These are phyloP conservation scores for Platerodrilus igneus DNA, from an alignment of 2,888 invertebrate genomes.

Conservation along the genomic window DNA sequence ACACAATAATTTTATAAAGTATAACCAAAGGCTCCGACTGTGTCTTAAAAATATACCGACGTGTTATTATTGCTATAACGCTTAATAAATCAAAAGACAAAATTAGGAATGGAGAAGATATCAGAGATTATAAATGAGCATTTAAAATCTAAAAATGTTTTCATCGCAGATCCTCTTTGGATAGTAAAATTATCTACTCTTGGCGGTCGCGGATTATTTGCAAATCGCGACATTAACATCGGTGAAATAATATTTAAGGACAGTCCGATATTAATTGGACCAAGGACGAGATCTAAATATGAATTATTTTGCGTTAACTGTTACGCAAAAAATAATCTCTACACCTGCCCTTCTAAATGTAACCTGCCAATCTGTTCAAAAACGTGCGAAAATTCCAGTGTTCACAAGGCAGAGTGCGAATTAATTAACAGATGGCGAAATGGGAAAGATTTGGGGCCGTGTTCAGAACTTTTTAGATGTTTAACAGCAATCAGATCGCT, in stretches of 20 bases:
- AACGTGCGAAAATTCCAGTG: slow-evolving; percentile 55
- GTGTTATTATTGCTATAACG: too few relatives aligned
- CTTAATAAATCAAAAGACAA: too few relatives aligned
- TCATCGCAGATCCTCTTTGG: slow-evolving; percentile 51
- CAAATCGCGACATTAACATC: slow-evolving; percentile 58
- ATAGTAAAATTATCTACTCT: slow-evolving; percentile 55
- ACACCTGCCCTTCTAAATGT: slow-evolving; percentile 58
- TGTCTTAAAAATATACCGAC: too few relatives aligned
- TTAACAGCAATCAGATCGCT: slow-evolving; percentile 49
- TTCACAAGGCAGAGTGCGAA: slow-evolving; percentile 62
- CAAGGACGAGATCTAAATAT: slow-evolving; percentile 53
- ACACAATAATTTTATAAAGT: too few relatives aligned
- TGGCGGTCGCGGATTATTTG: slow-evolving; percentile 69
- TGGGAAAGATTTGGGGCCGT: slow-evolving; percentile 44
- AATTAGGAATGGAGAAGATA: too few relatives aligned
- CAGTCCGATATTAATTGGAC: slow-evolving; percentile 65
- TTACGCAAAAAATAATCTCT: slow-evolving; percentile 49
- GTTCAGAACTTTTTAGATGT: slow-evolving; percentile 45
- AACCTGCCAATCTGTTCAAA: slow-evolving; percentile 65
- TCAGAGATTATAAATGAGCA: slow-evolving; percentile 8
- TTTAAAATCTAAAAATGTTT: slow-evolving; percentile 7
- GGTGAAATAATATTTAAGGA: slow-evolving; percentile 71
- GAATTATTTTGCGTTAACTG: slow-evolving; percentile 64
- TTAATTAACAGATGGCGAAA: slow-evolving; percentile 57
- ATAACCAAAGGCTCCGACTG: too few relatives aligned